These are phyloP conservation scores for Onychostoma macrolepis DNA, from an alignment of 2,113 vertebrate species.

Conservation along the genomic window DNA sequence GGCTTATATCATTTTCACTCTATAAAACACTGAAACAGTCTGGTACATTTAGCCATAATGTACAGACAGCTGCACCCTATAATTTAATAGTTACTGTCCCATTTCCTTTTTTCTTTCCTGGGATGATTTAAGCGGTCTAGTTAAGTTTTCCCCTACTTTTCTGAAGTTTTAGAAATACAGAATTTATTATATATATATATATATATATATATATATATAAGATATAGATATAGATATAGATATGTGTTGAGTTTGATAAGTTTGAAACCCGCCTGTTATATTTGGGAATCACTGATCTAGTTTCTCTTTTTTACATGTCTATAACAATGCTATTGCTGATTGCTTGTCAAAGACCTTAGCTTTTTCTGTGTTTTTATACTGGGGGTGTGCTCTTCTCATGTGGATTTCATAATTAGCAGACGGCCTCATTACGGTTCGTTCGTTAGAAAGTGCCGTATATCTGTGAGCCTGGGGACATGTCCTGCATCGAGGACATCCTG, in stretches of 20 bases:
- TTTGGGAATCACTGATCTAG: neutral
- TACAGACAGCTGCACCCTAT: neutral
- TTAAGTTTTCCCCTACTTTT: neutral
- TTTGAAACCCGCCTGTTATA: neutral
- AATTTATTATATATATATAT: neutral
- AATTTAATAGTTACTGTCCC: neutral
- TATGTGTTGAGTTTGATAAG: neutral
- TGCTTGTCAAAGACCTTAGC: neutral
- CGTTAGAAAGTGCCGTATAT: slow-evolving; percentile 24
- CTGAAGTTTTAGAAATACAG: neutral
- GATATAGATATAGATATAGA: too few species aligned
- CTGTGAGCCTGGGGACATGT: slow-evolving; percentile 49
- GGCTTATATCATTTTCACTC: slow-evolving; percentile 32
- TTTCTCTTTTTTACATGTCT: neutral
- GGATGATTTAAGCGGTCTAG: neutral
- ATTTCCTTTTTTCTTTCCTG: neutral
- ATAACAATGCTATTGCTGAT: neutral
- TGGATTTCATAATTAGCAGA: slow-evolving; percentile 51
- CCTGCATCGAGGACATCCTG: slow-evolving; percentile 52
- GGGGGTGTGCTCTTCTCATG: slow-evolving; percentile 11
- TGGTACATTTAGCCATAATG: neutral
- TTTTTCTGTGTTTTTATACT: neutral
- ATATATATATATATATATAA: neutral
- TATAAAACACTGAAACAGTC: neutral
- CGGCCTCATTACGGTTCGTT: slow-evolving; percentile 52